phyloP scores from a whole-genome alignment of 1,140 invertebrate genomes.

The Nixonia krombeini region DNA sequence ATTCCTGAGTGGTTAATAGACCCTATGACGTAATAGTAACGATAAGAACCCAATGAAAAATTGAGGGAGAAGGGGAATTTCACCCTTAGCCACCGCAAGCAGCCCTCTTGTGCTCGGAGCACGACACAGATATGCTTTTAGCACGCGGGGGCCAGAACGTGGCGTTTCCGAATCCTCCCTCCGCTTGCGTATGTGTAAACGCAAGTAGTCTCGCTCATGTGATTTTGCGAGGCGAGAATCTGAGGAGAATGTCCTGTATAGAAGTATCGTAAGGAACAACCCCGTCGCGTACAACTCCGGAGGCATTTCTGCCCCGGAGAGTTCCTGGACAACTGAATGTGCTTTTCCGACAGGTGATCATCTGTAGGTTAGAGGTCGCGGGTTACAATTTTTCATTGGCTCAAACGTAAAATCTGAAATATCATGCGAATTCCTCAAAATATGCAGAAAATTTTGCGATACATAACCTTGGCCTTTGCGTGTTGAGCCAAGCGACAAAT shows the following conservation, averaged over 20 bases:
- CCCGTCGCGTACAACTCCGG: conserved; percentile 16
- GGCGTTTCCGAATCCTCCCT: conserved; percentile 53
- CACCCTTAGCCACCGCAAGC: conserved; percentile 19
- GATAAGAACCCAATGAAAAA: conserved; percentile 48
- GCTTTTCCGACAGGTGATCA: conserved; percentile 34
- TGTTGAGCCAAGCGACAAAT: conserved; percentile 5
- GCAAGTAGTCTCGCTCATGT: conserved; percentile 27
- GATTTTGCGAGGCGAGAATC: conserved; percentile 31
- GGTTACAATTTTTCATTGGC: no score
- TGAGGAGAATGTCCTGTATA: conserved; percentile 23
- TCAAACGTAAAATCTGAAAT: no score
- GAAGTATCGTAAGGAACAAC: conserved; percentile 27
- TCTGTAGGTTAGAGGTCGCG: conserved; percentile 10
- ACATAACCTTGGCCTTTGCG: background rate
- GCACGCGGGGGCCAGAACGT: conserved; percentile 52
- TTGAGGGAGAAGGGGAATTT: conserved; percentile 44
- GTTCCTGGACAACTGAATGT: conserved; percentile 7
- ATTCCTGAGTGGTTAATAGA: conserved; percentile 37
- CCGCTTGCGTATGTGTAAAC: conserved; percentile 38
- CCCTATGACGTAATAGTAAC: conserved; percentile 36
- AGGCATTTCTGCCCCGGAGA: background rate
- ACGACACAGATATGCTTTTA: conserved; percentile 68
- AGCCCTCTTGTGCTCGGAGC: conserved; percentile 52
- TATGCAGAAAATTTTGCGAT: no score
- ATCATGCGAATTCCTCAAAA: no score